phyloP scores from a whole-genome alignment of 2,888 invertebrate genomes.

The Achlya flavicornis region DNA sequence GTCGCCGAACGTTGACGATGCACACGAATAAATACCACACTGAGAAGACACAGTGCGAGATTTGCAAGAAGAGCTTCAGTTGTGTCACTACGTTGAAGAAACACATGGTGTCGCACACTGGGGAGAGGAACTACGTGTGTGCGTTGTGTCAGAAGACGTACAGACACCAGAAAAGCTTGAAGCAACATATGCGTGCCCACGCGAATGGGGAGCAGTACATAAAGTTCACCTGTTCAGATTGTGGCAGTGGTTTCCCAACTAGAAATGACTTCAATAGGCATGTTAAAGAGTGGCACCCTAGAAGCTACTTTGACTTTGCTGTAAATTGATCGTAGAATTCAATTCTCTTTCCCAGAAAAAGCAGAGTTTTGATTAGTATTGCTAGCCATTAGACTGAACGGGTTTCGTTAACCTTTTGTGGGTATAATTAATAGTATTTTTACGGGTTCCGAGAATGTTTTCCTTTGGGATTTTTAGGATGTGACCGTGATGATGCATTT shows the following conservation, averaged over 20 bases:
- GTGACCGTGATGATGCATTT: background rate
- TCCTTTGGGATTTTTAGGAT: background rate
- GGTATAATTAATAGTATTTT: background rate
- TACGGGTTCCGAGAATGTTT: background rate
- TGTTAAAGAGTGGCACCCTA: slow-evolving; percentile 62
- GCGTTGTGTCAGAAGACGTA: slow-evolving; percentile 77
- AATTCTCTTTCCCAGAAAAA: too few species aligned
- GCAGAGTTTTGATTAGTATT: background rate
- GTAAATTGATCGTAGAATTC: background rate
- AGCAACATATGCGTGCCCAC: slow-evolving; percentile 68
- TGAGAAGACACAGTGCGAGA: slow-evolving; percentile 70
- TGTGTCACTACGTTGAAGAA: slow-evolving; percentile 62
- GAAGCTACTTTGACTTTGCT: slow-evolving; percentile 46
- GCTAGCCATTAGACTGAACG: background rate
- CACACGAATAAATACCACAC: slow-evolving; percentile 69
- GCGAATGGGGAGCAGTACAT: slow-evolving; percentile 37
- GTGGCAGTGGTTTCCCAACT: slow-evolving; percentile 49
- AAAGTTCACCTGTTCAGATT: slow-evolving; percentile 55
- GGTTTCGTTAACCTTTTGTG: background rate
- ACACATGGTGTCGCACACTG: slow-evolving; percentile 63
- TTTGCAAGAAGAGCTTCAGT: slow-evolving; percentile 77
- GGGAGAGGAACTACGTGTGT: slow-evolving; percentile 64
- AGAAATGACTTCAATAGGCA: slow-evolving; percentile 58
- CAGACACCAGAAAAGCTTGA: slow-evolving; percentile 71
- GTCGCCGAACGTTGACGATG: slow-evolving; percentile 58